These are phyloP conservation scores for Druceiella hillmani DNA, from an alignment of 2,888 invertebrate genomes.

Conservation along the genomic window DNA sequence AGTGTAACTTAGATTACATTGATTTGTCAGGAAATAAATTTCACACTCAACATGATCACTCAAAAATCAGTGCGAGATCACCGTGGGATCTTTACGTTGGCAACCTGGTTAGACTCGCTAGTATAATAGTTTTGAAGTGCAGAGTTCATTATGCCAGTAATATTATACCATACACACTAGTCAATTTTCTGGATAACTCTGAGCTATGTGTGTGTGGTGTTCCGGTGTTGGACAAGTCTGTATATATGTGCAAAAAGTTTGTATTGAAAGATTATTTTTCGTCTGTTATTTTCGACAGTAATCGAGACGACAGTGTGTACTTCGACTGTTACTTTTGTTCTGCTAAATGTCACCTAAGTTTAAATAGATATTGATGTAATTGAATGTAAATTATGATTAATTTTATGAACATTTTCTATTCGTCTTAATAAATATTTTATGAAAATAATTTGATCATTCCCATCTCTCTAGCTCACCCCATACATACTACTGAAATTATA, in stretches of 20 bases:
- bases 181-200: constrained; percentile 55
- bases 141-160: constrained; percentile 52
- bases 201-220: constrained; percentile 59
- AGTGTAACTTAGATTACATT: constrained; percentile 47
- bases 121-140: constrained; percentile 46
- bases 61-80: constrained; percentile 22
- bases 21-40: constrained; percentile 57
- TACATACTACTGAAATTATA: too few species aligned
- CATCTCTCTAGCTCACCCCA: too few species aligned
- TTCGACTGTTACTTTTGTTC: constrained; percentile 62
- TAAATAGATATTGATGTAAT: too few species aligned
- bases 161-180: constrained; percentile 53
- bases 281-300: constrained; percentile 36
- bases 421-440: too few species aligned
- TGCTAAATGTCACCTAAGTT: constrained; percentile 36
- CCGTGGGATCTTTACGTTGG: constrained; percentile 42
- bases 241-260: constrained; percentile 34
- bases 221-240: constrained; percentile 36
- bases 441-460: too few species aligned
- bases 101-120: constrained; percentile 50
- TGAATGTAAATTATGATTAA: too few species aligned
- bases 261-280: constrained; percentile 37
- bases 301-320: constrained; percentile 36
- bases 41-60: constrained; percentile 24
- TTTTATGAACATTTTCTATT: too few species aligned